Conservation (phyloP, 2,113 vertebrate genomes). For the Hemichromis elongatus region DNA sequence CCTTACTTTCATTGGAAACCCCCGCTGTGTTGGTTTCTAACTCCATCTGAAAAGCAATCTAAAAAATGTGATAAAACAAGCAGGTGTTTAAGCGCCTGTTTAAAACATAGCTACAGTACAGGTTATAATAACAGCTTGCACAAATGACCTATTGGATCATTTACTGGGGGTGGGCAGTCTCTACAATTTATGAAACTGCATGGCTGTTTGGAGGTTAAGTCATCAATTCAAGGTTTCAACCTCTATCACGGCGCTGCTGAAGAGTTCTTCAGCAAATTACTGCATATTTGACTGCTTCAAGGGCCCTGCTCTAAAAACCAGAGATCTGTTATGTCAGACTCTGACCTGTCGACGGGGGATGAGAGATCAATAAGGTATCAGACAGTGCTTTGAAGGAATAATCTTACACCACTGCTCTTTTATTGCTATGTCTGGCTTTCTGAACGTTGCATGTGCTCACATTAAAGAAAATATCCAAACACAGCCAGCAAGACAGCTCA, state of each 20-base stretch:
- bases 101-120: neutral
- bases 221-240: neutral
- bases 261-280: neutral
- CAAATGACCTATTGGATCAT: neutral
- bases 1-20: neutral
- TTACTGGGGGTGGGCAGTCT: neutral
- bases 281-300: neutral
- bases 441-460: neutral
- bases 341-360: neutral
- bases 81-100: neutral
- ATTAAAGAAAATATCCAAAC: neutral
- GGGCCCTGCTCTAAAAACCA: neutral
- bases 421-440: neutral
- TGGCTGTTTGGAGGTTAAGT: neutral
- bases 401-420: neutral
- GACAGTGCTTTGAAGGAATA: neutral
- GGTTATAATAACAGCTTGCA: neutral
- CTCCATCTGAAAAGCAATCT: neutral
- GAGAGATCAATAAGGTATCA: slow-evolving; percentile 11
- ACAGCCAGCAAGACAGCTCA: neutral
- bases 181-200: neutral
- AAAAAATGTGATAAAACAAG: neutral
- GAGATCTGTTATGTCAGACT: neutral
- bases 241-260: neutral
- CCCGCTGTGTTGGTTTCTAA: neutral